Base-by-base conservation (phyloP, 1,140 invertebrate species). In the Oscheius sp. region DNA sequence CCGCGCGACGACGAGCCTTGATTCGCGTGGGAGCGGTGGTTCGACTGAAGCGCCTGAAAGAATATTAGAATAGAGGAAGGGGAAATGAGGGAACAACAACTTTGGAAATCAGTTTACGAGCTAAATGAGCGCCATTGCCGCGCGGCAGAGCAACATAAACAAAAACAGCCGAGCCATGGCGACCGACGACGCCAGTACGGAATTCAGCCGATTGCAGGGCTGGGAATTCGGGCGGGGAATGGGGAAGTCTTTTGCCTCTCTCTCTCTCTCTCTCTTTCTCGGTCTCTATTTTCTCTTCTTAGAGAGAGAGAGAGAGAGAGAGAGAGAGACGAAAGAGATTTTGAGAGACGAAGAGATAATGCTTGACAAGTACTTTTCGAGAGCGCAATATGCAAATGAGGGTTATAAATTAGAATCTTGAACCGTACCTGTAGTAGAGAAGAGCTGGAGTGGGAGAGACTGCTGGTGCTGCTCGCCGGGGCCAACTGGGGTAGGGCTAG, bases 391-490 rank as follows among this genome's bases (percentile, higher is more conserved):
- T 45, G 23, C 18, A 23, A 45, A 18, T 45, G 42, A 18, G 23
- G 18, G 18, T n/a, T n/a, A n/a, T n/a, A n/a, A n/a, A n/a, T n/a
- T n/a, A n/a, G n/a, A n/a, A n/a, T n/a, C n/a, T n/a, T n/a, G 23
- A 23, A 59, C 13, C 55, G 20, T 34, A 63, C 61, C 61, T 63
- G 61, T 29, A 63, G 31, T 10, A 63, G 61, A n/a, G 61, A 63
- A 4, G 26, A 32, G 29, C 61, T 63, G 15, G 10, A 15, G 61
- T 63, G 32, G 10, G 61, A 63, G 36, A 63, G 61, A 63, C 36
- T 36, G 61, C 59, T 64, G 69, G 45, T 71, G 26, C 68, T 61
- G 69, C 59, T 71, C 15, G 58, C 61, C 29, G 58, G 69, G 28
- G 34, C 59, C 42, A 65, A 42, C 31, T 63, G 69, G n/a, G 69